A percentile compares a stretch with the other conserved stretches of the same genome.
Conservation (phyloP, 1,140 invertebrate species). For the Sitophilus oryzae region DNA sequence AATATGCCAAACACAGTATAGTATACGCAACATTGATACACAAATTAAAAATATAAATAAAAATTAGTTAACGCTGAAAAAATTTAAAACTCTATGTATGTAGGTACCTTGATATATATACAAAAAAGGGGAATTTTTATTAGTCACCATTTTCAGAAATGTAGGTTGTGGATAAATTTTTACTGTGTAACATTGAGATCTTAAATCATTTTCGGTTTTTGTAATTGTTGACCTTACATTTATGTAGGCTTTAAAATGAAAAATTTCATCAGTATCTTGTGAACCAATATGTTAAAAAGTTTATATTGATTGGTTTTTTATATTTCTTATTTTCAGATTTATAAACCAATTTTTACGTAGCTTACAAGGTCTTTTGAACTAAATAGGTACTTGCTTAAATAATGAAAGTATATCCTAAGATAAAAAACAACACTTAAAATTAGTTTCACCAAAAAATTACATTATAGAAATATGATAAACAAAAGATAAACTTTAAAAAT, state of each 20-base stretch:
- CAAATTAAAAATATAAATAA: too few relatives aligned
- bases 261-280: background rate
- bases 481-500: too few relatives aligned
- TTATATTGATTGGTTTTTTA: too few relatives aligned
- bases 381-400: background rate
- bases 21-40: too few relatives aligned
- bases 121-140: constrained; percentile 17
- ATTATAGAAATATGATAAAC: too few relatives aligned
- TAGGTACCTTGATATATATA: background rate
- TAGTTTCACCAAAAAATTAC: background rate
- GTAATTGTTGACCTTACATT: constrained; percentile 15
- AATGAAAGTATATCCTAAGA: too few relatives aligned
- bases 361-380: background rate
- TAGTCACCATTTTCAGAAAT: constrained; percentile 16
- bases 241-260: background rate
- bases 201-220: constrained; percentile 10
- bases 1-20: too few relatives aligned
- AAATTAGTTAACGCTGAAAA: constrained; percentile 14
- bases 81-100: constrained; percentile 2
- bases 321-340: too few relatives aligned
- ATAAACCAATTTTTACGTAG: background rate
- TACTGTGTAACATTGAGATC: constrained; percentile 8
- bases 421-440: background rate
- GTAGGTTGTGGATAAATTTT: constrained; percentile 11
- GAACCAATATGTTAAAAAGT: background rate